Conservation (phyloP, 2,113 vertebrate species). For the Laterallus jamaicensis region DNA sequence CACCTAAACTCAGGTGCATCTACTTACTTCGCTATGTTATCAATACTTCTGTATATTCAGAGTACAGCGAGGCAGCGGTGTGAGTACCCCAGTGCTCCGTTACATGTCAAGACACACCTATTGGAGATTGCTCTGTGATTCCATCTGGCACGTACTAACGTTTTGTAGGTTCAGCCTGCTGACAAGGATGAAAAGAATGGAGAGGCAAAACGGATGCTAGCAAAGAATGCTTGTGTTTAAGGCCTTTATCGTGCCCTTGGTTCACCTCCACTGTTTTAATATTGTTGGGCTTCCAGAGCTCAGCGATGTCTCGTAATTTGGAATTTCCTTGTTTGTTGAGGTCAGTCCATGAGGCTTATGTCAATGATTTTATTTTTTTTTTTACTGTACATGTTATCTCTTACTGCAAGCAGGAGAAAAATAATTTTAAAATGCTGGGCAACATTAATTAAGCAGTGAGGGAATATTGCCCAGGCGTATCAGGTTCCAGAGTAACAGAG, state of each 20-base stretch:
- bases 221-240: neutral
- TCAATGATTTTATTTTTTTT: neutral
- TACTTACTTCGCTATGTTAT: neutral
- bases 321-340: conserved; percentile 1
- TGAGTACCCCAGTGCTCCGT: neutral
- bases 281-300: neutral
- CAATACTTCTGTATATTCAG: neutral
- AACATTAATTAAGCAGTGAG: neutral
- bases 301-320: neutral
- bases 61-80: too few relatives aligned
- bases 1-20: neutral
- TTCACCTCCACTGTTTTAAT: neutral
- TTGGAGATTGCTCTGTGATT: neutral
- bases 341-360: neutral
- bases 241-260: neutral
- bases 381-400: neutral
- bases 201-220: neutral
- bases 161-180: neutral
- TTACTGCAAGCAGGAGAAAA: neutral
- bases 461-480: neutral
- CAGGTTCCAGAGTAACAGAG: neutral
- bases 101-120: rapidly evolving
- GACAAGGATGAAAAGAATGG: neutral
- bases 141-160: rapidly evolving
- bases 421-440: neutral